Conservation (phyloP, 2,113 vertebrate species). For the Dasyprocta punctata region DNA sequence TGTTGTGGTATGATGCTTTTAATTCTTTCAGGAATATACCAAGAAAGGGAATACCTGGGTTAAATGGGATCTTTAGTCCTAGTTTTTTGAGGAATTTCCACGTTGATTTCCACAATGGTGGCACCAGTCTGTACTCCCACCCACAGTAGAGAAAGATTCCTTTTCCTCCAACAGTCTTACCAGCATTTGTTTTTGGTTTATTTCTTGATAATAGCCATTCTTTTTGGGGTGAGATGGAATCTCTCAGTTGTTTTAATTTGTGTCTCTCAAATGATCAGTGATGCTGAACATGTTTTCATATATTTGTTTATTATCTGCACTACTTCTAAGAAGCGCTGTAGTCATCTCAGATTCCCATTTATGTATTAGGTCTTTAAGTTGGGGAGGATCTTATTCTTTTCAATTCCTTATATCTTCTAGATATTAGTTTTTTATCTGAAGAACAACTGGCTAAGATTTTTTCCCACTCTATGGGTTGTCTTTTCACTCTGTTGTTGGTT, state of each 20-base stretch:
- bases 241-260: neutral
- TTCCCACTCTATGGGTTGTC: too few species aligned
- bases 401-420: too few species aligned
- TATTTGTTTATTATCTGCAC: neutral
- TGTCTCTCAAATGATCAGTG: neutral
- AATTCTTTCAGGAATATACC: neutral
- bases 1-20: neutral
- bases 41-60: neutral
- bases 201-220: neutral
- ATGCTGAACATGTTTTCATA: neutral
- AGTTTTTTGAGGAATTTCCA: neutral
- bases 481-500: too few species aligned
- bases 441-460: too few species aligned
- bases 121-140: neutral
- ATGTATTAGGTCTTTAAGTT: too few species aligned
- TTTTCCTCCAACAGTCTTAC: neutral
- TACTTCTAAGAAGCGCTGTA: neutral
- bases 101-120: neutral
- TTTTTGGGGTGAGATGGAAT: neutral
- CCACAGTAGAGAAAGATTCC: neutral
- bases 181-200: neutral
- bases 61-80: neutral
- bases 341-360: too few species aligned
- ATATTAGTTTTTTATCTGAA: too few species aligned
- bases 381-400: too few species aligned